A percentile compares a stretch with the other conserved stretches of the same genome.
These are phyloP conservation scores for Drosophila cardini DNA, from an alignment of 1,140 invertebrate species.

Conservation along the genomic window DNA sequence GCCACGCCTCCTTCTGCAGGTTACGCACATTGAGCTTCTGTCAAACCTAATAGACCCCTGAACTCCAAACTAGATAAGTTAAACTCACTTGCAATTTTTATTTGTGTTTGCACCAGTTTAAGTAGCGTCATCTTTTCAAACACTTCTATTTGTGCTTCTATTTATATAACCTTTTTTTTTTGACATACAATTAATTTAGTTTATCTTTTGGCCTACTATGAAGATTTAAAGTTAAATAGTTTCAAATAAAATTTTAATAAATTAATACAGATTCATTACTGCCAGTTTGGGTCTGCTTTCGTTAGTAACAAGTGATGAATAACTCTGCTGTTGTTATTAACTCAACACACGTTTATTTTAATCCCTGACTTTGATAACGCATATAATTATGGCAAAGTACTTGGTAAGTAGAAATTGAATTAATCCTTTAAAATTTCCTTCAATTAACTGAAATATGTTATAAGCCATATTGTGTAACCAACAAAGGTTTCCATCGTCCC, in stretches of 20 bases:
- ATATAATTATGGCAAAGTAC: not conserved
- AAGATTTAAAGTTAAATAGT: not conserved
- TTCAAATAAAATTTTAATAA: no score
- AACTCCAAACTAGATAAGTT: no score
- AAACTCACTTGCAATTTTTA: slow-evolving; percentile 39
- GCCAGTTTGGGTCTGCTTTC: no score
- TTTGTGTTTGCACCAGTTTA: slow-evolving; percentile 1
- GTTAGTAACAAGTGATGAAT: no score
- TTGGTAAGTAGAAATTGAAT: slow-evolving; percentile 34
- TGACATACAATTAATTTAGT: slow-evolving; percentile 35
- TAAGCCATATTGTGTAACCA: slow-evolving; percentile 52
- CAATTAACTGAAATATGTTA: slow-evolving; percentile 72
- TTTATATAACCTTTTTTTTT: not conserved
- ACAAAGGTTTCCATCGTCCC: not conserved
- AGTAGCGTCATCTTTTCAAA: not conserved
- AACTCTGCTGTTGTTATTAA: no score
- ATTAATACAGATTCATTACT: no score
- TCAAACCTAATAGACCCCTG: no score
- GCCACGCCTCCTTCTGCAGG: no score
- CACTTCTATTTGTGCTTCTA: not conserved
- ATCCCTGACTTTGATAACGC: not conserved
- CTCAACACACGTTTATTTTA: not conserved
- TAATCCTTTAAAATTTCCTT: slow-evolving; percentile 77
- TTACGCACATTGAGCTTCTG: no score
- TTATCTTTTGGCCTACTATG: not conserved